Base-by-base conservation (phyloP, 2,113 vertebrate species). In the Morphnarchus princeps region DNA sequence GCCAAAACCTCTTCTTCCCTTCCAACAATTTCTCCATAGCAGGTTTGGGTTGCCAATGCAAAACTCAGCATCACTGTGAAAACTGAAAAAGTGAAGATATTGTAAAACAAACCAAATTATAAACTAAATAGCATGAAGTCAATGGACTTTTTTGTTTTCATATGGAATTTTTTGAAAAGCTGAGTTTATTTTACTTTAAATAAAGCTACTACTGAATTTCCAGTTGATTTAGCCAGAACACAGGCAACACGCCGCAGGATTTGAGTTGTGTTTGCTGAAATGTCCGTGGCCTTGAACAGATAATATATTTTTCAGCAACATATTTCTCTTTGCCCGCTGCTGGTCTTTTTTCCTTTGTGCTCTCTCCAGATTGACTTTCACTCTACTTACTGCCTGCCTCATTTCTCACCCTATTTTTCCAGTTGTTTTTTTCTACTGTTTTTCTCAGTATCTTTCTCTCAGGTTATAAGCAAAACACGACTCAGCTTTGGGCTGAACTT, bases 321-420 rank as follows among this genome's bases (percentile, higher is more conserved):
- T 82, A 73, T 90, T 95, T 96, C 84, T 96, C 71, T 87, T 93
- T 95, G 84, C 73, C 62, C 4, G 2, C 78, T 95, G 82, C 54
- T 82, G 77, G 25, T 78, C 45, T 87, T 82, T 95, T 95, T 82
- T 62, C 14, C 65, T 83, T 66, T 80, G 14, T 69, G 61, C 36
- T 92, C 11, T 73, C 70, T 96, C 87, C 79, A 87, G 87, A 82
- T 40, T 96, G 89, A 82, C 94, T 96, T 95, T 96, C 89, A 82
- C 81, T 95, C 62, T 87, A 3, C 62, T 95, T 90, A 77, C 28
- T 97, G 66, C 87, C 70, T 85, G 91, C 52, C 81, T 73, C 93
- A 82, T 95, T 93, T 96, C 96, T 97, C 94, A 93, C 89, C 89
- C 67, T 90, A 36, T 93, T 96, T 96, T 96, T 93, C 87, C 78